Conservation (phyloP, 2,113 vertebrate species). For the Lethenteron reissneri region DNA sequence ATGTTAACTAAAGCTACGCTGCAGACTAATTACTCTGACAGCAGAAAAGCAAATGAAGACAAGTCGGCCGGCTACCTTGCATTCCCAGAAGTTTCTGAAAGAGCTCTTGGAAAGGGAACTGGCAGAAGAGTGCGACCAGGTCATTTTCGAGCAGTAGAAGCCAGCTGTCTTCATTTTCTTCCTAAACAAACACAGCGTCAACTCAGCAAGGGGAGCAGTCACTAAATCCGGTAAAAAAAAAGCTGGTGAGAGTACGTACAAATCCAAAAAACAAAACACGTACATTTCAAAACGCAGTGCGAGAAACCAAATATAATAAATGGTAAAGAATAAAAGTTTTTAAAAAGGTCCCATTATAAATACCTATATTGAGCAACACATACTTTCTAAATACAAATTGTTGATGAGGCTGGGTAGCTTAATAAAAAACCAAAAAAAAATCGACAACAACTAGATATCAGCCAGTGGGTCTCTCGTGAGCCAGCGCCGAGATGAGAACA, state of each 20-base stretch:
- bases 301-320: background rate
- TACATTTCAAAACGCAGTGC: background rate
- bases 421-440: no score
- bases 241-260: background rate
- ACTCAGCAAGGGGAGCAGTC: no score
- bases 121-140: slow-evolving; percentile 52
- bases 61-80: slow-evolving; percentile 13
- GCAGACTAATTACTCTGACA: no score
- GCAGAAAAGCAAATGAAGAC: no score
- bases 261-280: background rate
- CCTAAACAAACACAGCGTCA: slow-evolving; percentile 22
- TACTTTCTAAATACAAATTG: no score
- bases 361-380: slow-evolving; percentile 4
- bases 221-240: background rate
- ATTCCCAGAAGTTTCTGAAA: slow-evolving; percentile 74
- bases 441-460: no score
- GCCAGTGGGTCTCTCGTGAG: no score
- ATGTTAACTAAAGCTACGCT: no score
- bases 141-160: slow-evolving; percentile 73
- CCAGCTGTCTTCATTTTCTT: slow-evolving; percentile 85
- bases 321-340: background rate
- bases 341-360: background rate
- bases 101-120: slow-evolving; percentile 83
- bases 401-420: no score
- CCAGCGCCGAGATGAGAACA: no score